Percentiles rank a stretch among this genome's conserved stretches.
These are phyloP conservation scores for Siniperca scherzeri DNA, from an alignment of 2,797 vertebrate genomes.

Conservation along the genomic window DNA sequence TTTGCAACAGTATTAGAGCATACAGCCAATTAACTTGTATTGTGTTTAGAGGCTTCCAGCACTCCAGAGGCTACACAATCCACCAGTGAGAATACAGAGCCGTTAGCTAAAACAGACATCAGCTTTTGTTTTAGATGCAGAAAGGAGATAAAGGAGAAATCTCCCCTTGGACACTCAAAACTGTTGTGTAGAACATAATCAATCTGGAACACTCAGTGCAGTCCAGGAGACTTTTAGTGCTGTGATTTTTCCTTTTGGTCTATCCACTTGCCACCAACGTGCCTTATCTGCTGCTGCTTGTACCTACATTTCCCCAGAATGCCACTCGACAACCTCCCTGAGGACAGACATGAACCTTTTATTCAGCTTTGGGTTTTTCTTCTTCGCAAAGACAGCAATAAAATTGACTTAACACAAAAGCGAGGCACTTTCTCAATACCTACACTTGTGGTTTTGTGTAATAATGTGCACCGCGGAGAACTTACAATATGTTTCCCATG, in stretches of 20 bases:
- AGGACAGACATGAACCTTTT: slow-evolving; percentile 32
- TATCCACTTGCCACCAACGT: slow-evolving; percentile 6
- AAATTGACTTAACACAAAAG: background rate
- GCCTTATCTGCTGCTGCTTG: slow-evolving; percentile 28
- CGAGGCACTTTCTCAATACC: background rate
- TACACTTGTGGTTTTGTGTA: background rate
- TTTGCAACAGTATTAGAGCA: slow-evolving; percentile 40
- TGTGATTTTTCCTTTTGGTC: slow-evolving; percentile 12
- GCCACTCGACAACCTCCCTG: slow-evolving; percentile 6
- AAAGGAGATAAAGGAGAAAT: slow-evolving; percentile 46
- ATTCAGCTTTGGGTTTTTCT: slow-evolving; percentile 25
- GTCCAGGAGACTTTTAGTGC: slow-evolving; percentile 25
- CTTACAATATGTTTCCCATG: background rate
- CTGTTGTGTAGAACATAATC: slow-evolving; percentile 32
- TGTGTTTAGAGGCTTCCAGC: slow-evolving; percentile 58
- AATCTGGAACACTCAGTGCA: slow-evolving; percentile 34
- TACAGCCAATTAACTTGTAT: slow-evolving; percentile 61
- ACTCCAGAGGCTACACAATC: slow-evolving; percentile 45
- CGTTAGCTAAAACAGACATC: slow-evolving; percentile 39
- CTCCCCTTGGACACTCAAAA: slow-evolving; percentile 15
- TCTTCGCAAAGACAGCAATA: slow-evolving; percentile 5
- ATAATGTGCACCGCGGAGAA: background rate
- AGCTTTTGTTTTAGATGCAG: slow-evolving; percentile 56
- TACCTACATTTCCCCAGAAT: slow-evolving; percentile 38
- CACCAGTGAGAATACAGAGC: slow-evolving; percentile 33